Evolutionary conservation across 2,113 vertebrate species (phyloP), one percentile per base, ranked within the genome.

Genomic region (Pontoporia blainvillei): DNA sequence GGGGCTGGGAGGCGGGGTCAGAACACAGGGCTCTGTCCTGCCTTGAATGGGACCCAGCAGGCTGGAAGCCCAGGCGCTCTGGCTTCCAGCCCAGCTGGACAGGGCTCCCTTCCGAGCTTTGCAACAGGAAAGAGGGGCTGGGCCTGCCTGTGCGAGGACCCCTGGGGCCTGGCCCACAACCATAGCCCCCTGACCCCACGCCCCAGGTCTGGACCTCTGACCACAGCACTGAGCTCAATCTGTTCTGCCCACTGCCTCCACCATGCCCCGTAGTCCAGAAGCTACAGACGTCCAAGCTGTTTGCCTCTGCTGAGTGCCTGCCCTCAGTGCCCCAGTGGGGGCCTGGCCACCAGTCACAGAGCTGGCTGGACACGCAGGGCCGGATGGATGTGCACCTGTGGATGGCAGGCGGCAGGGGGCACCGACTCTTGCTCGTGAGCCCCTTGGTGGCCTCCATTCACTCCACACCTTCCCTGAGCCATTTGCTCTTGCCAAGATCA

Each of bases 281-380:
- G 78, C 91, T 59, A 71, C 86, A 71, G 72, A 87, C 0, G 0
- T 86, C 78, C 64, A 79, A 54, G 95, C 82, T 93, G 62, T 93
- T 85, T 93, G 95, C 73, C 73, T 94, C 86, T 96, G 72, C 86
- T 93, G 91, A 91, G 57, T 79, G 78, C 83, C 90, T 79, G 69
- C 73, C 86, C 86, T 97, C 49, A n/a, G 59, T 90, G 79, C 36
- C 92, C 86, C 92, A 90, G 83, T 27, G 13, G 96, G 83, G 69
- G 69, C 69, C 69, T 95, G 95, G 96, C 79, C 64, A 97, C 97
- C 91, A 95, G 96, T 97, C 96, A 94, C 78, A 92, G 79, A 67
- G 86, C 82, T 96, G 92, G n/a, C 94, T 97, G 83, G 90, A 94
- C 79, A 90, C 7, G 15, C 34, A 93, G 72, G 54, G 41, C 61